Evolutionary conservation across 2,113 vertebrate genomes (phyloP).

Genomic region (Vireo altiloquus): DNA sequence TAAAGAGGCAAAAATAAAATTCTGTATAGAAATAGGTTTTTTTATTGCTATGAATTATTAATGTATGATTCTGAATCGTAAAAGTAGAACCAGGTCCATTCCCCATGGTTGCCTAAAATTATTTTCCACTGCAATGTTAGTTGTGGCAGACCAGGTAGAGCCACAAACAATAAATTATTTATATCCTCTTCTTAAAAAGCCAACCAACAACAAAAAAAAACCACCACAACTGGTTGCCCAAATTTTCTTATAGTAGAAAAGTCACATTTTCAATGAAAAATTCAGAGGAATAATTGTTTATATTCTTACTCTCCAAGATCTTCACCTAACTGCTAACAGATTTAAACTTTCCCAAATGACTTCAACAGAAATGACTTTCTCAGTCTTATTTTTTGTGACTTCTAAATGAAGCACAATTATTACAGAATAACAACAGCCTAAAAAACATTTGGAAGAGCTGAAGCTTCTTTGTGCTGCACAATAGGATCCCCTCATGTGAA

Average conservation of each 20-base stretch:
- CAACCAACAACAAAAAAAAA: neutral
- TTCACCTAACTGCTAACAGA: neutral
- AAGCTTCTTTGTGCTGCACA: neutral
- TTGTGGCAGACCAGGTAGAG: neutral
- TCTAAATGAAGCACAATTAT: neutral
- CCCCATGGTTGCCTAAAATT: neutral
- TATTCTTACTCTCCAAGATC: neutral
- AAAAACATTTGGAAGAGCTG: neutral
- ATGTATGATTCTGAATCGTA: neutral
- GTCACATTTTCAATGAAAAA: neutral
- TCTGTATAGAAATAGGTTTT: neutral
- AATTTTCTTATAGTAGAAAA: too few species aligned
- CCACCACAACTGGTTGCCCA: too few species aligned
- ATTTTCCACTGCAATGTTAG: neutral
- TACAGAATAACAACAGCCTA: neutral
- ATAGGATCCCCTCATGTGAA: neutral
- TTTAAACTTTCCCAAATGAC: neutral
- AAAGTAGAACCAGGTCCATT: neutral
- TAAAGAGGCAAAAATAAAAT: neutral
- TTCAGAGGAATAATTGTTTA: neutral
- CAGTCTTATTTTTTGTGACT: neutral
- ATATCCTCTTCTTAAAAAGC: neutral
- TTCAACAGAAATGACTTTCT: neutral
- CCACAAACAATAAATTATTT: neutral
- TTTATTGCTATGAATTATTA: neutral